These are phyloP conservation scores for Megaceryle alcyon DNA, from an alignment of 2,797 vertebrate species.

Conservation along the genomic window DNA sequence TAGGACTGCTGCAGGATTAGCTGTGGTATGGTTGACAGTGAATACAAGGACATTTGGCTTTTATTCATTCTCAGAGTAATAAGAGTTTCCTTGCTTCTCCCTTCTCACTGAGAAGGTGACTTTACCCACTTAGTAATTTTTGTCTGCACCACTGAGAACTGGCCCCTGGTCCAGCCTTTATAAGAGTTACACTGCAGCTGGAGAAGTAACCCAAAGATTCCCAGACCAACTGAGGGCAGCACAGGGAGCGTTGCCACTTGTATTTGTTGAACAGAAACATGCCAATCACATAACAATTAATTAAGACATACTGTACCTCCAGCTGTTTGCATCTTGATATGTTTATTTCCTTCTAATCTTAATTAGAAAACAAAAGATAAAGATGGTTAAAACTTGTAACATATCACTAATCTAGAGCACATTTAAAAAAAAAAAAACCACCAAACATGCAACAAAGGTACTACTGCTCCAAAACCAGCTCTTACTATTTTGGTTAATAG, in stretches of 20 bases:
- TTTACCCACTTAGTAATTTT: neutral
- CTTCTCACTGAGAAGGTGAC: neutral
- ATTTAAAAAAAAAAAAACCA: rapidly evolving
- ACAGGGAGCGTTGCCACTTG: neutral
- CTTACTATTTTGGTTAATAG: neutral
- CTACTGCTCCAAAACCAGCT: neutral
- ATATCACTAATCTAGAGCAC: neutral
- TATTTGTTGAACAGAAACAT: neutral
- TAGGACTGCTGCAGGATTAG: neutral
- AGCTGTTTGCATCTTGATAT: constrained; percentile 32
- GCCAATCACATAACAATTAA: neutral
- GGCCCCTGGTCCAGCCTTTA: neutral
- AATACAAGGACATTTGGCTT: neutral
- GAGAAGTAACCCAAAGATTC: neutral
- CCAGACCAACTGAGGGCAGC: neutral
- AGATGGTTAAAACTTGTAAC: neutral
- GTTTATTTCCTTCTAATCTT: constrained; percentile 77
- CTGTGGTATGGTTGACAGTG: neutral
- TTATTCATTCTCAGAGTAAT: neutral
- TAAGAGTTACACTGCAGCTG: neutral
- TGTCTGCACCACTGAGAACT: neutral
- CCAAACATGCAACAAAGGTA: neutral
- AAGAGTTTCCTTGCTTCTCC: neutral
- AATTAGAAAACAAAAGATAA: constrained; percentile 64
- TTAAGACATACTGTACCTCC: constrained; percentile 74